These are phyloP conservation scores for Rhodophaea formosa DNA, from an alignment of 2,888 invertebrate species.

Conservation along the genomic window DNA sequence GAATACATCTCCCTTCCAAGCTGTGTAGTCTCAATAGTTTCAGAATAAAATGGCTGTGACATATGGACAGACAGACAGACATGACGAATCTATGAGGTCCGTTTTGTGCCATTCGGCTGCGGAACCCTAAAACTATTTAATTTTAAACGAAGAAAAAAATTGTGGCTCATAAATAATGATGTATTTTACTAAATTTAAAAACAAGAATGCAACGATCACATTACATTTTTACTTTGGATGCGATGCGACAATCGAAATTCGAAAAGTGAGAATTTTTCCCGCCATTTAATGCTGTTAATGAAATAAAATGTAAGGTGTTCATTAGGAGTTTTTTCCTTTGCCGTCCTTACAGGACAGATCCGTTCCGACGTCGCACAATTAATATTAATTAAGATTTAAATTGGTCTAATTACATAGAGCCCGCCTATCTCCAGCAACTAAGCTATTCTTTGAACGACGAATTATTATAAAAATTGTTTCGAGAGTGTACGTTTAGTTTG, in stretches of 20 bases:
- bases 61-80: no score
- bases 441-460: constrained; percentile 54
- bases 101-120: no score
- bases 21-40: no score
- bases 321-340: constrained; percentile 53
- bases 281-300: constrained; percentile 38
- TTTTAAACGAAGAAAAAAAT: no score
- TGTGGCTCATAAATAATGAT: no score
- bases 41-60: no score
- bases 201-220: neutral
- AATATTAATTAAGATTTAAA: constrained; percentile 82
- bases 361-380: constrained; percentile 78
- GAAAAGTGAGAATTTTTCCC: constrained; percentile 15
- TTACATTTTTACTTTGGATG: neutral
- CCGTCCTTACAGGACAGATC: constrained; percentile 75
- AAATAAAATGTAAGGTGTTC: constrained; percentile 46
- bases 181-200: no score
- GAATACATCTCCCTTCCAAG: no score
- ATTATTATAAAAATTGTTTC: constrained; percentile 40
- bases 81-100: no score
- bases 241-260: constrained; percentile 29
- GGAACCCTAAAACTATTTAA: no score
- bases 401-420: constrained; percentile 80
- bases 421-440: constrained; percentile 64
- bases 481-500: neutral